A percentile compares a stretch with the other conserved stretches of the same genome.
Evolutionary conservation across 1,140 invertebrate species (phyloP).

Genomic region (Sycobia sp.): DNA sequence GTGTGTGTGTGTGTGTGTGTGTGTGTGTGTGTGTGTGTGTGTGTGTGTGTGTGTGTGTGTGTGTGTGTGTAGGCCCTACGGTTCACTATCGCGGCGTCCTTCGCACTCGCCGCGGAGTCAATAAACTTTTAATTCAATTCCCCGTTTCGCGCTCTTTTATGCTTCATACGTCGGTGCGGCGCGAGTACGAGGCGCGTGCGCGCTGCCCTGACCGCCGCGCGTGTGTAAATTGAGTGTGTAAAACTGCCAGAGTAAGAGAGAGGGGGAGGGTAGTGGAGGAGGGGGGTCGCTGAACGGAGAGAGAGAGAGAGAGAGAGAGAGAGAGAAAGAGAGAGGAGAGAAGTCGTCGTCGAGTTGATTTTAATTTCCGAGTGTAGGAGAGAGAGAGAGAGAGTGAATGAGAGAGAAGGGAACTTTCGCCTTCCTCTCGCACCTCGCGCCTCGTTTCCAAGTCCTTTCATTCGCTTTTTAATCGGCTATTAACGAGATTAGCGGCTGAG

Average conservation of each 20-base stretch:
- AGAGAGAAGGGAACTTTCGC: background rate
- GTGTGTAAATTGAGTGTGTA: slow-evolving; percentile 21
- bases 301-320: too few relatives aligned
- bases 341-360: too few relatives aligned
- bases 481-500: slow-evolving; percentile 28
- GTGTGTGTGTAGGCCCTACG: background rate
- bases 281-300: too few relatives aligned
- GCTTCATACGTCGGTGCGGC: background rate
- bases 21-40: too few relatives aligned
- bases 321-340: too few relatives aligned
- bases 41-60: too few relatives aligned
- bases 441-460: slow-evolving; percentile 9
- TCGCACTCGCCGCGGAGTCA: slow-evolving; percentile 23
- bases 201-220: background rate
- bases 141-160: slow-evolving; percentile 9
- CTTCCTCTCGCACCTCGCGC: too few relatives aligned
- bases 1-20: too few relatives aligned
- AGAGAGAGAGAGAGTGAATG: too few relatives aligned
- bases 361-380: too few relatives aligned
- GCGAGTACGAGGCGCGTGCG: background rate
- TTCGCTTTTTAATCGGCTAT: slow-evolving; percentile 32
- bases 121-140: slow-evolving; percentile 33
- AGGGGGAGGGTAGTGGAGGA: background rate
- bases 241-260: background rate
- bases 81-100: slow-evolving; percentile 14